Conservation (phyloP, 2,888 invertebrate species). For the Brachyptera risi region DNA sequence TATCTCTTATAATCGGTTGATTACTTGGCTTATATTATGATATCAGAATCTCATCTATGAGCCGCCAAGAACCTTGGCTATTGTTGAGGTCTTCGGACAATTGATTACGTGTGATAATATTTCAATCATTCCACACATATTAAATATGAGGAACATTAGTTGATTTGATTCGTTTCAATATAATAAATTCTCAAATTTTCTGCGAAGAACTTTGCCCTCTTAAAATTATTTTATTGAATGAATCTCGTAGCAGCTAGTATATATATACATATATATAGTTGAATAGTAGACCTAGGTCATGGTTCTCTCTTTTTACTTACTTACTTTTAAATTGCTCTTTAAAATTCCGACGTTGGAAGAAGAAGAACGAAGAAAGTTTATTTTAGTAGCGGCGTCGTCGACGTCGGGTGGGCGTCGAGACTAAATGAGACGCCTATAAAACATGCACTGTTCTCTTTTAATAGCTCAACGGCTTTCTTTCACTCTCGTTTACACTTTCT, state of each 20-base stretch:
- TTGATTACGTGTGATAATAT: no score
- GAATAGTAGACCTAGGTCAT: slow-evolving; percentile 22
- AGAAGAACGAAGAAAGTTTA: slow-evolving; percentile 32
- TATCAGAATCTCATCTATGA: no score
- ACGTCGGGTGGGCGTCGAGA: slow-evolving; percentile 1
- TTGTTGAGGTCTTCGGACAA: no score
- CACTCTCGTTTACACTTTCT: slow-evolving; percentile 6
- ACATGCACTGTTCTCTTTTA: slow-evolving; percentile 23
- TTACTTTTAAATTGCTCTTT: slow-evolving; percentile 33
- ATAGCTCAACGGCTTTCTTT: slow-evolving; percentile 21
- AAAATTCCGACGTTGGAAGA: slow-evolving; percentile 31
- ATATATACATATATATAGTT: no score
- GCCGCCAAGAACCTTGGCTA: no score
- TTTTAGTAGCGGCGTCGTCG: slow-evolving; percentile 28
- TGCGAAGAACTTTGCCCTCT: no score
- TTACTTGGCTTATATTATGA: no score
- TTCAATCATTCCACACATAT: no score
- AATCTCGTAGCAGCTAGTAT: not conserved
- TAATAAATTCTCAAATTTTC: no score
- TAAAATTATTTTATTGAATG: slow-evolving; percentile 11
- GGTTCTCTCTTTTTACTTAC: slow-evolving; percentile 16
- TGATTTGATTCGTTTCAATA: no score
- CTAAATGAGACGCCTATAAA: slow-evolving; percentile 32
- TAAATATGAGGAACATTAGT: no score
- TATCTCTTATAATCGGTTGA: no score